Conservation (phyloP, 2,113 vertebrate genomes). For the Zeus faber region DNA sequence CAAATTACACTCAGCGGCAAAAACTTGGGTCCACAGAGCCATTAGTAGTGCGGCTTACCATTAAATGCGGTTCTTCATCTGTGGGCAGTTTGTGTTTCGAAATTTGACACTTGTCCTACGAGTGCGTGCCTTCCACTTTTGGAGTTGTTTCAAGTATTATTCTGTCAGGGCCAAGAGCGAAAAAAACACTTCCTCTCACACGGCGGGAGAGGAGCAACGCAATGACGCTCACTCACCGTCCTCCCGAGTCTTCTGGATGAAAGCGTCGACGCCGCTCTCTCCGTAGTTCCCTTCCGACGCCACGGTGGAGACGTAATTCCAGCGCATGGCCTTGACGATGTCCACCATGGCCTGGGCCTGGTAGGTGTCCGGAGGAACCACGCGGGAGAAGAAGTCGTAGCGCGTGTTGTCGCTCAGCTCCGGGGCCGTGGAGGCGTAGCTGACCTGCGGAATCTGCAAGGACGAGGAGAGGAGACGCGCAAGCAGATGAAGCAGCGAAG, state of each 20-base stretch:
- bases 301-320: slow-evolving; percentile 95
- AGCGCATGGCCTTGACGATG: slow-evolving; percentile 90
- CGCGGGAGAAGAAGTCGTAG: slow-evolving; percentile 97
- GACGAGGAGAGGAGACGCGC: slow-evolving; percentile 9
- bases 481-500: background rate
- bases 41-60: too few relatives aligned
- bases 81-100: too few relatives aligned
- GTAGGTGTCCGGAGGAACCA: slow-evolving; percentile 96
- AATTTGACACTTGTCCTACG: too few relatives aligned
- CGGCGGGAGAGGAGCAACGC: background rate
- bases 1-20: too few relatives aligned
- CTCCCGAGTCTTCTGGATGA: slow-evolving; percentile 94
- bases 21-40: too few relatives aligned
- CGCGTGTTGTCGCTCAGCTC: slow-evolving; percentile 97
- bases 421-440: slow-evolving; percentile 97
- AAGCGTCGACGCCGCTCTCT: slow-evolving; percentile 94
- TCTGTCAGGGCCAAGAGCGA: background rate
- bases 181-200: background rate
- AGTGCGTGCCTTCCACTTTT: too few relatives aligned
- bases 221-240: slow-evolving; percentile 80
- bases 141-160: too few relatives aligned
- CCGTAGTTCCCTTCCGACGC: slow-evolving; percentile 97
- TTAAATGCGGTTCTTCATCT: too few relatives aligned
- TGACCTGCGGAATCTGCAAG: slow-evolving; percentile 96
- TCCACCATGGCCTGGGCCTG: slow-evolving; percentile 99